Evolutionary conservation across 2,888 invertebrate species (phyloP).

Genomic region (Drosophila nr. fundita): DNA sequence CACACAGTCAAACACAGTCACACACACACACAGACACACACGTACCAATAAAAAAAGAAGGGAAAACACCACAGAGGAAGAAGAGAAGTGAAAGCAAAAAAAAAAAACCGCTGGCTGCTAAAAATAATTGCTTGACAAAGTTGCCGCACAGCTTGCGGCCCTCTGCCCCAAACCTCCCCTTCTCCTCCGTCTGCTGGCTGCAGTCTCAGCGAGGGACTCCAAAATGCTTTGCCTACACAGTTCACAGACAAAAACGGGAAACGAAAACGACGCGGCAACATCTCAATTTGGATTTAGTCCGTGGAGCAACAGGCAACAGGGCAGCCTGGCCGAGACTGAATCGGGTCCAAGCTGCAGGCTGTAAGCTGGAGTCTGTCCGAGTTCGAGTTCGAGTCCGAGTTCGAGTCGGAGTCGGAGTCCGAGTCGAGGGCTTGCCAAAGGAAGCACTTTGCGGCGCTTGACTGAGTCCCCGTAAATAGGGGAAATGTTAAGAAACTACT

Average conservation of each 20-base stretch:
- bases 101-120: conserved; percentile 32
- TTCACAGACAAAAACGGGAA: conserved; percentile 38
- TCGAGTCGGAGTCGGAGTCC: background rate
- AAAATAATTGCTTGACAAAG: conserved; percentile 78
- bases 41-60: conserved; percentile 7
- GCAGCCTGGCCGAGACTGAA: conserved; percentile 2
- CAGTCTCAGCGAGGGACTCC: background rate
- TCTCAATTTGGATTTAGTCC: conserved; percentile 63
- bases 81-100: background rate
- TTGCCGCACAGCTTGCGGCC: conserved; percentile 67
- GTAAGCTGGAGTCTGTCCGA: background rate
- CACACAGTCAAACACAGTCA: conserved; percentile 39
- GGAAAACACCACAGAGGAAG: background rate
- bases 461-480: conserved; percentile 60
- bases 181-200: background rate
- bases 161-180: background rate
- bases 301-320: conserved; percentile 49
- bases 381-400: conserved; percentile 1
- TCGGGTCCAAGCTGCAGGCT: conserved; percentile 1
- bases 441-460: conserved; percentile 76
- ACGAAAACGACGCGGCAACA: conserved; percentile 62
- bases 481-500: conserved; percentile 55
- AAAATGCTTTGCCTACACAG: background rate
- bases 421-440: conserved; percentile 45
- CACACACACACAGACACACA: conserved; percentile 20